phyloP scores from a whole-genome alignment of 2,113 vertebrate species.

The Tychaedon coryphoeus region DNA sequence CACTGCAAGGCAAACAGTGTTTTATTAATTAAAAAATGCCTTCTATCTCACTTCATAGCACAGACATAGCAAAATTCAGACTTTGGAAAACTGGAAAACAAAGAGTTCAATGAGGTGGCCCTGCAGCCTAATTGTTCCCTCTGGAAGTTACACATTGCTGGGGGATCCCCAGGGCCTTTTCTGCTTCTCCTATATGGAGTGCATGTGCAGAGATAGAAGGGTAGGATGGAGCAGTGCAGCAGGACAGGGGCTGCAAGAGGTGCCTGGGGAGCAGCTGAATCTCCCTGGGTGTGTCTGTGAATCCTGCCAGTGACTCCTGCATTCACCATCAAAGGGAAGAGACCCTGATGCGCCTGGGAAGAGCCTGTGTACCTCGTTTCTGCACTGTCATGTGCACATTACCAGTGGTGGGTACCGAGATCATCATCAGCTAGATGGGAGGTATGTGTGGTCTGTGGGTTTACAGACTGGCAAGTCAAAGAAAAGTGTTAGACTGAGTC shows the following conservation, averaged over 20 bases:
- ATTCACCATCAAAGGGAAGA: not conserved
- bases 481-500: constrained; percentile 7
- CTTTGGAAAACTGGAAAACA: not conserved
- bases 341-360: not conserved
- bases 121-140: not conserved
- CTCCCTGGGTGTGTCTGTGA: not conserved
- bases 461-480: not conserved
- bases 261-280: not conserved
- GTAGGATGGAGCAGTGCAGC: not conserved
- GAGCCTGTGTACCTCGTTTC: not conserved
- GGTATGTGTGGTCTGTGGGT: constrained; percentile 33
- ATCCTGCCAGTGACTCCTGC: not conserved
- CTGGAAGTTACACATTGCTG: not conserved
- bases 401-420: not conserved
- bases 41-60: not conserved
- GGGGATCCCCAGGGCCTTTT: not conserved
- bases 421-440: not conserved
- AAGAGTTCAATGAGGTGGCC: not conserved
- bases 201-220: not conserved
- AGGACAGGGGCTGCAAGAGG: not conserved
- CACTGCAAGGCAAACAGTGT: not conserved
- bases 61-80: not conserved
- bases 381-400: not conserved
- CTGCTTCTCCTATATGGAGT: not conserved
- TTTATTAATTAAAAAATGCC: not conserved